These are phyloP conservation scores for Micrasema longulum DNA, from an alignment of 1,140 invertebrate genomes.

Conservation along the genomic window DNA sequence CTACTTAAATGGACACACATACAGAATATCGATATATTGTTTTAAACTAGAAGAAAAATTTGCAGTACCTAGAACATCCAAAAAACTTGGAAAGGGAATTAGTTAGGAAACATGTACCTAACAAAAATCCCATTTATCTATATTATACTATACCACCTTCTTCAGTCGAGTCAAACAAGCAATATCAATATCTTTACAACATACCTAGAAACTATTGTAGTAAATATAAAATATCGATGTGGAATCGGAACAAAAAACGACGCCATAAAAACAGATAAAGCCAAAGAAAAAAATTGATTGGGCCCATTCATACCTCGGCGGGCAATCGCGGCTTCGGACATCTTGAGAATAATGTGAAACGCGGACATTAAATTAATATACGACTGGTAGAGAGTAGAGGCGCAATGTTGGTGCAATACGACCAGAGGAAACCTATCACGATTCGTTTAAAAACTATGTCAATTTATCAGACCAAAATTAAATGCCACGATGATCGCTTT, in stretches of 20 bases:
- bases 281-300: slow-evolving; percentile 22
- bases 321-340: not conserved
- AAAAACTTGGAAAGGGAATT: no score
- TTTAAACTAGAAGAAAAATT: no score
- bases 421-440: slow-evolving; percentile 10
- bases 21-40: no score
- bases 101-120: no score
- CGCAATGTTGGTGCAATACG: slow-evolving; percentile 1
- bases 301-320: slow-evolving; percentile 30
- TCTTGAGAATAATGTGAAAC: slow-evolving; percentile 6
- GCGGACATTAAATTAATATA: not conserved
- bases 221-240: not conserved
- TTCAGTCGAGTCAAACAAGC: no score
- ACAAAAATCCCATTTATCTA: no score
- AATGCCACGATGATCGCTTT: no score
- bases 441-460: slow-evolving; percentile 14
- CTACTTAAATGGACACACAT: no score
- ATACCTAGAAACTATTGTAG: no score
- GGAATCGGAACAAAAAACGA: not conserved
- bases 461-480: slow-evolving; percentile 19
- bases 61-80: no score
- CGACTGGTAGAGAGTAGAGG: not conserved
- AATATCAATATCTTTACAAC: no score
- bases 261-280: slow-evolving; percentile 5
- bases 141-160: no score